Base-by-base conservation (phyloP, 2,113 vertebrate genomes). In the Leptosomus discolor region DNA sequence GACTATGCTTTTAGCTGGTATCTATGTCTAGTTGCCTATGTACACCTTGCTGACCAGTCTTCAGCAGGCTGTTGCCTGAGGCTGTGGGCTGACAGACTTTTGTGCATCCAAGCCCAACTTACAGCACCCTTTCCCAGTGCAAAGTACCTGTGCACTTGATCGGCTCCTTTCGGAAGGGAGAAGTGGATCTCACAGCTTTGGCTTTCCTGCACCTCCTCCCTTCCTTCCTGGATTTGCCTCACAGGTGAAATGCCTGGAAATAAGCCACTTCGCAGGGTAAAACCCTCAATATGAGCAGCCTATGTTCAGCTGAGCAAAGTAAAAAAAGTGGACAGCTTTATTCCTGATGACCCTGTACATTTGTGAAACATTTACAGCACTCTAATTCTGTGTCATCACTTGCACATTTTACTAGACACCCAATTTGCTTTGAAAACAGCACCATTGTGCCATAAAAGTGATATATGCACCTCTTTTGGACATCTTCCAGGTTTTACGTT, bases 401-500 rank as follows among this genome's bases (percentile, higher is more conserved):
- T 83, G 41, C 63, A 63, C 43, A 74, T 83, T 94, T 92, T 95
- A 65, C 34, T 74, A 85, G 79, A 83, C 30, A 86, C 37, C 24
- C 84, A 83, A 90, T 88, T 93, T 80, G 54, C 75, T 90, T 86
- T 93, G 92, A 74, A 92, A 97, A 90, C 78, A 88, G 30, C 37
- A 63, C 43, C 9, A 1, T 50, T 92, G 50, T 92, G 75, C 70
- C 71, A 83, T 96, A 80, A 95, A 97, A 93, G 63, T 93, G 78
- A 97, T 80, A 24, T 83, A 90, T 71, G 27, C 34, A 71, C 56
- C 34, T 94, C 76, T 92, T 95, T 81, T 81, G 91, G 81, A n/a
- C 89, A 85, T 90, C 70, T 94, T 92, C 57, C 43, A 94, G 37
- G 84, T 97, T 94, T 96, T 94, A 89, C 69, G 76, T 65, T 92